Evolutionary conservation across 2,113 vertebrate genomes (phyloP).

Genomic region (Gopherus evgoodei): DNA sequence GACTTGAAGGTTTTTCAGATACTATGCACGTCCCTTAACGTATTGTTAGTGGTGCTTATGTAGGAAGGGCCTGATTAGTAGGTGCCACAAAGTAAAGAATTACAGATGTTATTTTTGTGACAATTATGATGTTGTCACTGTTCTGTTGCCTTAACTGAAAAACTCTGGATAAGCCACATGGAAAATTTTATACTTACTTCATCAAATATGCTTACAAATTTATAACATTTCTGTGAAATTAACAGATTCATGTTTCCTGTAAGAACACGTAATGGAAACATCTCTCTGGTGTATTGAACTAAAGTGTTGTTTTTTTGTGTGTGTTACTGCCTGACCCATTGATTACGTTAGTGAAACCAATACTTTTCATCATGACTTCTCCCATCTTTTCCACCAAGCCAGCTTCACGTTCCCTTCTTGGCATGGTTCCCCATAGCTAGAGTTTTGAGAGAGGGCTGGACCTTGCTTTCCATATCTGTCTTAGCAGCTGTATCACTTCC

Average conservation of each 20-base stretch:
- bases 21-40: neutral
- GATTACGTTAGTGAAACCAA: neutral
- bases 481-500: conserved; percentile 65
- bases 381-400: neutral
- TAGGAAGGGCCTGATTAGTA: neutral
- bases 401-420: neutral
- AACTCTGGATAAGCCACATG: neutral
- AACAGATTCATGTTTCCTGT: conserved; percentile 43
- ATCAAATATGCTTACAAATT: neutral
- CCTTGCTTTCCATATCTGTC: conserved; percentile 47
- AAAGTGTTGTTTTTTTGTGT: conserved; percentile 44
- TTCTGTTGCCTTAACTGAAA: fast-evolving
- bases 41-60: neutral
- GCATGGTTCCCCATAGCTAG: neutral
- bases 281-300: conserved; percentile 35
- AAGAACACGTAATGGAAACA: conserved; percentile 52
- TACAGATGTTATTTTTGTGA: neutral
- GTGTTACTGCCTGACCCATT: conserved; percentile 33
- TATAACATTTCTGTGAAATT: conserved; percentile 5
- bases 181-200: neutral
- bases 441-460: neutral
- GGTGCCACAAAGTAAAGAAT: neutral
- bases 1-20: neutral
- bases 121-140: fast-evolving
- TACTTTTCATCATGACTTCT: conserved; percentile 54